Evolutionary conservation across 2,113 vertebrate species (phyloP), one percentile per base, ranked within the genome.

Genomic region (Thermophis baileyi): DNA sequence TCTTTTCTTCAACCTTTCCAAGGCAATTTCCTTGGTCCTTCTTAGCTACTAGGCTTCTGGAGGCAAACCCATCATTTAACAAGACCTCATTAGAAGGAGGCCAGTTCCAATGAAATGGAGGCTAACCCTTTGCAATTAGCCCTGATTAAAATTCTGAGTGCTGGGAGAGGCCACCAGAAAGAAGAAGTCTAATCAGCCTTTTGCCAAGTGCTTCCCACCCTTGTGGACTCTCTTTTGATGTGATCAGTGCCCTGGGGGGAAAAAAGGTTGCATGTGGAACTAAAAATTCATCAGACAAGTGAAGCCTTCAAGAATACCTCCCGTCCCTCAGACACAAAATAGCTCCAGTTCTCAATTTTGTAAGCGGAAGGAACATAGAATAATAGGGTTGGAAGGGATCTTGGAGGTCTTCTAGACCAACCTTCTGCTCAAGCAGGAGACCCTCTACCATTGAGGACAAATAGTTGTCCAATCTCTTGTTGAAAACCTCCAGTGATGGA

Each of bases 131-230:
- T 44, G 63, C 87, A 81, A 91, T 88, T 54, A 69, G 86, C 24
- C 10, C 40, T 89, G 74, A 44, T 90, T 94, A 81, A 89, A 40
- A 87, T 63, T 86, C 54, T 24, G 49, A 81, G 55, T 93, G 25
- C 53, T 50, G 88, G 87, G 94, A 95, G 91, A 53, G 14, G 90
- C 27, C 87, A 60, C 4, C 1, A 81, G 53, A 93, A 95, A 25
- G 50, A n/a, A 92, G 94, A 47, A 53, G 49, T 89, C 93, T 87
- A 22, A 53, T 87, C 11, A 88, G 88, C 30, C 20, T 69, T 54
- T 50, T 57, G 16, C 25, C 49, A 53, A 25, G 22, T 18, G 3
- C 93, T 46, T 20, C 5, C 2, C 25, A 14, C n/a, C 40, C 47
- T 27, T 4, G 30, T 46, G 0, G 30, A 1, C 35, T 30, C 25